Evolutionary conservation across 1,140 invertebrate species (phyloP), one percentile per base, ranked within the genome.

Genomic region (Caenorhabditis remanei): DNA sequence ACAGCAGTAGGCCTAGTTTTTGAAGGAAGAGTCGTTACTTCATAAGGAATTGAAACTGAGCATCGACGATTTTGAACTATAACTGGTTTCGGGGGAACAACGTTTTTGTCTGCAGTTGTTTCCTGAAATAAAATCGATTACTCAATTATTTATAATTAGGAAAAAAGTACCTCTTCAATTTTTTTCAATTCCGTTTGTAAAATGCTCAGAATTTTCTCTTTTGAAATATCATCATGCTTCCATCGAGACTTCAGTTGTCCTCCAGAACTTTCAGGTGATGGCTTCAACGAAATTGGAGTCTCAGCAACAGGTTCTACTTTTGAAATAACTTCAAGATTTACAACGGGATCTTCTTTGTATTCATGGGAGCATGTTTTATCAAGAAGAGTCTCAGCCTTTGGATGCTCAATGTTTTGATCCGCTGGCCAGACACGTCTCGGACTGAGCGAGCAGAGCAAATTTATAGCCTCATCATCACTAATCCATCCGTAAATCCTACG

Each of bases 401-500:
- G 92, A 84, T 92, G 92, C 11, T 93, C 90, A 41, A 92, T 85
- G 71, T 91, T 91, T 9, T 79, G 71, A 50, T 79, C 71, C 46
- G 71, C 71, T 3, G 87, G 87, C 83, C 84, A 85, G 48, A 92
- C 88, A 32, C 90, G 86, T 48, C 90, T 84, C 14, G 93, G 93
- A 40, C 91, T 91, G 16, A 98, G 97, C 96, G 96, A 96, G 94
- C 99, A 99, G 92, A 99, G 95, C 87, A 98, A 95, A 94, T 97
- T 95, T 87, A 99, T 97, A 90, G 98, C 97, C 91, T 96, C 96
- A 90, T 99, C 97, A 94, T 99, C 98, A 92, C 96, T 96, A 85
- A 97, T 96, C 98, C 98, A 99, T 85, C 96, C 97, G 93, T 99
- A 97, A 97, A 99, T 99, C 94, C 99, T 99, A 88, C 98, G 94